phyloP scores from a whole-genome alignment of 2,797 vertebrate species.

The Furcifer pardalis region DNA sequence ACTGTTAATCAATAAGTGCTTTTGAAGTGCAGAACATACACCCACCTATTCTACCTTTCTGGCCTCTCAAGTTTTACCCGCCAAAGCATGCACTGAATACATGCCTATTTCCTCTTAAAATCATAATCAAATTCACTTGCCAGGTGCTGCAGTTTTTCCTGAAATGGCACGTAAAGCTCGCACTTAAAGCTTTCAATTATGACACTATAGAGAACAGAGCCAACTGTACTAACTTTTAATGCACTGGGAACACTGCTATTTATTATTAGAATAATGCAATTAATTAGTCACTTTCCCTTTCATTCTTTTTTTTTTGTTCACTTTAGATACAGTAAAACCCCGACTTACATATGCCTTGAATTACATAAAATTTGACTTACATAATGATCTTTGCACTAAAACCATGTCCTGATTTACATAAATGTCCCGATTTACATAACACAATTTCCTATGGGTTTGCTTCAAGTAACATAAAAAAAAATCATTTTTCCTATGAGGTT shows the following conservation, averaged over 20 bases:
- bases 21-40: slow-evolving; percentile 57
- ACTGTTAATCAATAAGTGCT: slow-evolving; percentile 63
- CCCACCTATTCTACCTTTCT: slow-evolving; percentile 30
- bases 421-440: too few species aligned
- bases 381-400: too few species aligned
- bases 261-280: not conserved
- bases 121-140: slow-evolving; percentile 6
- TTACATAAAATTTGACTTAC: too few species aligned
- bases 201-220: too few species aligned
- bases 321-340: not conserved
- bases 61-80: slow-evolving; percentile 39
- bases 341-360: too few species aligned
- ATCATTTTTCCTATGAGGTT: too few species aligned
- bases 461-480: too few species aligned
- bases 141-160: not conserved
- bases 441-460: too few species aligned
- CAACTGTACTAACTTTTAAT: too few species aligned
- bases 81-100: not conserved
- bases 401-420: too few species aligned
- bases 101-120: not conserved
- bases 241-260: not conserved
- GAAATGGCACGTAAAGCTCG: not conserved
- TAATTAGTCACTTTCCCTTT: too few species aligned
- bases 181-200: too few species aligned
- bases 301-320: not conserved